These are phyloP conservation scores for Alethe castanea DNA, from an alignment of 2,113 vertebrate species.

Conservation along the genomic window DNA sequence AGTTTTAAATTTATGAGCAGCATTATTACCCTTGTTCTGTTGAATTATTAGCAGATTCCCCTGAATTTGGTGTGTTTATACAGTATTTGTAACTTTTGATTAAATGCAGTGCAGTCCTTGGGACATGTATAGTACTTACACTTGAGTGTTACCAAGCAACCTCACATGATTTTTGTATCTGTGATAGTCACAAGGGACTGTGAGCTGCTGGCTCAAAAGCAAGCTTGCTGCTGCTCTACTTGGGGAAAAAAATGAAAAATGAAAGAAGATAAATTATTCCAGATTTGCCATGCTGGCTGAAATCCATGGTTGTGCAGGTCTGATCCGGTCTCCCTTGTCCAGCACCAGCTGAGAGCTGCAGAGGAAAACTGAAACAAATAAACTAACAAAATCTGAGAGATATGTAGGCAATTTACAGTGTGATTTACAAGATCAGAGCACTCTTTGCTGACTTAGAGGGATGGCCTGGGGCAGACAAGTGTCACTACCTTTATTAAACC, in stretches of 20 bases:
- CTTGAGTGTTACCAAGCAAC: constrained; percentile 39
- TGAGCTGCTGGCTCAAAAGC: constrained; percentile 8
- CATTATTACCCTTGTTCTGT: background rate
- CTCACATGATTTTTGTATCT: constrained; percentile 12
- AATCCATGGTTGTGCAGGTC: background rate
- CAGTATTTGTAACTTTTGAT: constrained; percentile 42
- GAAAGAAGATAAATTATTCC: background rate
- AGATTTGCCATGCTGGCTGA: background rate
- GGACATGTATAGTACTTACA: background rate
- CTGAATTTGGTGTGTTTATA: constrained; percentile 19
- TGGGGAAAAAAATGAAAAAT: background rate
- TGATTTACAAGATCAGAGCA: background rate
- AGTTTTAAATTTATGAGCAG: constrained; percentile 31
- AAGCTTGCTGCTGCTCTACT: background rate
- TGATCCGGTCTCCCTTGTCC: background rate
- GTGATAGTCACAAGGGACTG: background rate
- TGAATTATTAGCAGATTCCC: constrained; percentile 41
- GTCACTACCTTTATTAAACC: constrained; percentile 5
- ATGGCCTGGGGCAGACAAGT: background rate
- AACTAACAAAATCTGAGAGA: constrained; percentile 4
- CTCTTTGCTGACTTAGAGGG: background rate
- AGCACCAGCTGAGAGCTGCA: background rate
- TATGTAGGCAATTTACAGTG: background rate
- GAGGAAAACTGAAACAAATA: background rate
- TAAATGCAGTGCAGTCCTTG: background rate